phyloP scores from a whole-genome alignment of 2,113 vertebrate species.

The Chaetorhynchus papuensis region DNA sequence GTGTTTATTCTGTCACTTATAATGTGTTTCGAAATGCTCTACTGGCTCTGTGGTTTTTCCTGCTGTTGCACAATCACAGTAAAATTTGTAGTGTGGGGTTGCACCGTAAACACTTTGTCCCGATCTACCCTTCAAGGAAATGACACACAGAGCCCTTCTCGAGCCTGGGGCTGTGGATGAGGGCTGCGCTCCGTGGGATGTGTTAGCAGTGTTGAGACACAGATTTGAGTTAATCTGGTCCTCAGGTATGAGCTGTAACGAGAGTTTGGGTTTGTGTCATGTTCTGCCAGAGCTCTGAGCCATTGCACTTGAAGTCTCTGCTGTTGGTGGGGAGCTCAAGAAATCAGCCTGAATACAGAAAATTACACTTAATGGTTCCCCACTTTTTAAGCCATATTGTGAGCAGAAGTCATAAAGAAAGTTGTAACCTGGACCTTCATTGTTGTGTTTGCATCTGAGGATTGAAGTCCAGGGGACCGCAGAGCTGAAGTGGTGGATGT shows the following conservation, averaged over 20 bases:
- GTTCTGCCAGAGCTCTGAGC: not conserved
- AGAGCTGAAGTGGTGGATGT: not conserved
- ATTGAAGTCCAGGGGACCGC: not conserved
- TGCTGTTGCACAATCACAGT: not conserved
- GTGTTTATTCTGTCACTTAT: not conserved
- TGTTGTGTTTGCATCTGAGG: not conserved
- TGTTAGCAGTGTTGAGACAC: not conserved
- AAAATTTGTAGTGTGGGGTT: not conserved
- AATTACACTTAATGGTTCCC: not conserved
- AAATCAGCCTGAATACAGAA: not conserved
- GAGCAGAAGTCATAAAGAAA: not conserved
- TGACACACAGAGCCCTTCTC: not conserved
- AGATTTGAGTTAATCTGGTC: not conserved
- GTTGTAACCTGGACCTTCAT: not conserved
- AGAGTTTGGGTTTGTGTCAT: not conserved
- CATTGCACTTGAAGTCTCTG: not conserved
- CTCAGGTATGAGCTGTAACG: not conserved
- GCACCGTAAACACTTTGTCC: not conserved
- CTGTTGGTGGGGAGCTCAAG: not conserved
- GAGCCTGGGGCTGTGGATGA: not conserved
- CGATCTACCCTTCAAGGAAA: not conserved
- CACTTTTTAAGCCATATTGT: not conserved
- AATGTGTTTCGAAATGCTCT: constrained; percentile 12
- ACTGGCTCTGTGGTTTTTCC: not conserved
- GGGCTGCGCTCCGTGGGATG: not conserved